Conservation (phyloP, 1,140 invertebrate genomes). For the Bombus soroeensis region DNA sequence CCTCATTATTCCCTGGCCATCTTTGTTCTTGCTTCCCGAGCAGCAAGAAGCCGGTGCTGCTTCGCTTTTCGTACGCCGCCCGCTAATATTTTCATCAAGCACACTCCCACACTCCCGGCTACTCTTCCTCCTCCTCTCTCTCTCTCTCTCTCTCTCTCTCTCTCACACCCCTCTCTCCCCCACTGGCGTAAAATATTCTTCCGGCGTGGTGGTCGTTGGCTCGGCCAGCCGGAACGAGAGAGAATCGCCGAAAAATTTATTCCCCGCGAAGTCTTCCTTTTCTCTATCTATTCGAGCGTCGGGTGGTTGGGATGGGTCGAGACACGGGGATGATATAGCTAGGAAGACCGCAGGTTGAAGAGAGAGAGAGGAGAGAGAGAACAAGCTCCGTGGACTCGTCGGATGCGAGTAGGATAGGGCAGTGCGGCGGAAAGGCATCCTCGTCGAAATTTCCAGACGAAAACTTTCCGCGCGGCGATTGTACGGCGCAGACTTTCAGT, state of each 20-base stretch:
- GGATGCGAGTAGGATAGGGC: background rate
- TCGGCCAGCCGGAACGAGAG: constrained; percentile 35
- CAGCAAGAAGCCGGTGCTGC: constrained; percentile 35
- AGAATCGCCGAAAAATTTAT: constrained; percentile 40
- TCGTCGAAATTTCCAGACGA: constrained; percentile 68
- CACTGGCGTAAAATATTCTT: constrained; percentile 41
- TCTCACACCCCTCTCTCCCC: background rate
- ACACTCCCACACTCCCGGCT: background rate
- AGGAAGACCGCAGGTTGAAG: background rate
- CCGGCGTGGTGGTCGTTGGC: constrained; percentile 20
- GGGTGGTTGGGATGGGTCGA: background rate
- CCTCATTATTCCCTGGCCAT: constrained; percentile 49
- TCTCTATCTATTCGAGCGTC: constrained; percentile 14
- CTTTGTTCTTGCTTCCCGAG: constrained; percentile 44
- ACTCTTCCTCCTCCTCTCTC: background rate
- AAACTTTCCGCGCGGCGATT: constrained; percentile 68
- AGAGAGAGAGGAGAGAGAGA: background rate
- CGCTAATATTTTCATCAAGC: constrained; percentile 55
- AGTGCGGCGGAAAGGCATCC: constrained; percentile 39
- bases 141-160: background rate
- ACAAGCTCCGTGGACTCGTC: background rate
- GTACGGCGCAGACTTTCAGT: constrained; percentile 60
- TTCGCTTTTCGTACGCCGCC: constrained; percentile 35
- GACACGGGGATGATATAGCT: background rate
- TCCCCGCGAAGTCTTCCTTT: constrained; percentile 32